Evolutionary conservation across 2,797 vertebrate genomes (phyloP), one percentile per base, ranked within the genome.

Genomic region (Alectoris magna): DNA sequence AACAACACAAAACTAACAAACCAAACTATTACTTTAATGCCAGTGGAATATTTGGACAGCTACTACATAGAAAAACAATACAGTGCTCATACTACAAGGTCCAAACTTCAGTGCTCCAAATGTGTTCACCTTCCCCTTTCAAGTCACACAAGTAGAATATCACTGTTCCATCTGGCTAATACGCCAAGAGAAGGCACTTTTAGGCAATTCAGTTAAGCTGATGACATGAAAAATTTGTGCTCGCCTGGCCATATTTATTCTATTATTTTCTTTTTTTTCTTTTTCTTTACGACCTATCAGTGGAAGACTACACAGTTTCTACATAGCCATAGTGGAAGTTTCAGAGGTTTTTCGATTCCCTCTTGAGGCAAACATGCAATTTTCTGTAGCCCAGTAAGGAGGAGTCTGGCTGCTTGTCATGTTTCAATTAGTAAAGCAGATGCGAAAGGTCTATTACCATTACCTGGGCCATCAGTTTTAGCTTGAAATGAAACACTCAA

Each of bases 401-500:
- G 19, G 15, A 53, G 19, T 82, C 60, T 91, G 74, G 12, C 29
- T 88, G 58, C 23, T 80, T 87, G 44, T 88, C 62, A 55, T 74
- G 31, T 83, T 87, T 58, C 26, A 79, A 34, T 93, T 95, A 93
- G 69, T 59, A 58, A 91, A 88, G 23, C 62, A 87, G 69, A 69
- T 91, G 34, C 82, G 83, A 87, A 90, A 93, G 38, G 14, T 41
- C 87, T 68, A 53, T 77, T 68, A 58, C 51, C 39, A 67, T 84
- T 49, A 91, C 34, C 51, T 56, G 18, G 88, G 60, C 59, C 31
- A 84, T 91, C 81, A 60, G 4, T 82, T 87, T 87, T 56, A 63
- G 8, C 17, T 87, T 85, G 17, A 89, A 89, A 78, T 63, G 11
- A 24, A 87, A 55, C 14, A 69, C 8, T 68, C 16, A 87, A 56